Evolutionary conservation across 1,140 invertebrate species (phyloP), one percentile per base, ranked within the genome.

Genomic region (Portunus trituberculatus): DNA sequence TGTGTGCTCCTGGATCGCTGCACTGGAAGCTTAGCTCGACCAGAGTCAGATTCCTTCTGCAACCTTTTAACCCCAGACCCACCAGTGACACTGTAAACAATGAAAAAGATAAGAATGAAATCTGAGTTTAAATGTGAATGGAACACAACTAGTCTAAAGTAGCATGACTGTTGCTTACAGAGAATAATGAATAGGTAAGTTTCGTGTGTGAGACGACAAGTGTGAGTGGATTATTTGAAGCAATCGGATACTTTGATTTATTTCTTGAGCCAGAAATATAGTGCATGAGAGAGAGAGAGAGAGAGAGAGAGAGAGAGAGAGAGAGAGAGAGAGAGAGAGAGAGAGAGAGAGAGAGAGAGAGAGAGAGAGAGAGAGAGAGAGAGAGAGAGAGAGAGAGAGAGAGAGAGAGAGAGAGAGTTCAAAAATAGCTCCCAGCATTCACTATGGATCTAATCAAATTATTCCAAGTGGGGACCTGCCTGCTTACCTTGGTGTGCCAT

Each of bases 1-100:
- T 29, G 31, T 8, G 20, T 84, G 84, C 76, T 93, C 84, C 45
- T 93, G 92, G 92, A 84, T 14, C 59, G 3, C 45, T 46, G 59
- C 8, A 25, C 91, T 12, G 31, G 28, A 45, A 45, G 12, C 32
- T 83, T 29, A 59, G 25, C 32, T n/a, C 10, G 82, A 39, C 92
- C 28, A 1, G 92, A 48, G 12, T 45, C 91, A 92, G 83, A 32
- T n/a, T 92, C 91, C n/a, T 83, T 59, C n/a, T 76, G 59, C 14
- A 92, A 12, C 39, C 67, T 76, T 46, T 92, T 92, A 39, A 28
- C 31, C 32, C 67, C 29, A 59, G 91, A 83, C 20, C 31, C 91
- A 45, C n/a, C n/a, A 25, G 25, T 31, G 32, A 29, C 39, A 76
- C 16, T 45, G 45, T 12, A 25, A 88, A 88, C 20, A 25, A 88